Conservation (phyloP, 2,113 vertebrate genomes). For the Thunnus thynnus region DNA sequence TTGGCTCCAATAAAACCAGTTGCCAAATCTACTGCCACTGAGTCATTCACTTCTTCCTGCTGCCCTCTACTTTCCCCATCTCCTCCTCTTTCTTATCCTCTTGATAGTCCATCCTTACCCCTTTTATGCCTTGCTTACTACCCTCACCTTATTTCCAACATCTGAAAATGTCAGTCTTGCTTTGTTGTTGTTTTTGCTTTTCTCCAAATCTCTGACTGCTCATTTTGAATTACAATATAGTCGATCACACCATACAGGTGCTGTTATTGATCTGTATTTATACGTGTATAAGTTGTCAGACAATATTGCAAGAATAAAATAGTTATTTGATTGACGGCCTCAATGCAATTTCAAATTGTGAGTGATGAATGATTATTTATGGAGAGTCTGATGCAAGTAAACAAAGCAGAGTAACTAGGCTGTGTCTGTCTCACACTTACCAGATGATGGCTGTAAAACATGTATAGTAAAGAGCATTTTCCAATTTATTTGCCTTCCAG, state of each 20-base stretch:
- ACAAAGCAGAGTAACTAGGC: neutral
- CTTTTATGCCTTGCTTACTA: neutral
- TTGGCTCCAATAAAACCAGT: constrained; percentile 64
- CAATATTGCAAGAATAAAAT: too few species aligned
- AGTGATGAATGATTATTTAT: too few species aligned
- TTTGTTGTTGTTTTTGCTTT: neutral
- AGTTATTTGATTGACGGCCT: too few species aligned
- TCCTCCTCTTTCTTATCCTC: constrained; percentile 12
- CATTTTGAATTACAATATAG: too few species aligned
- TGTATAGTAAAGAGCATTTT: too few species aligned
- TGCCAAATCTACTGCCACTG: constrained; percentile 66
- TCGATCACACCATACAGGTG: too few species aligned
- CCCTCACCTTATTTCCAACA: neutral
- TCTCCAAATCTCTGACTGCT: too few species aligned
- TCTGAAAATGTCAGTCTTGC: constrained; percentile 5
- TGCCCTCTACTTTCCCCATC: constrained; percentile 20
- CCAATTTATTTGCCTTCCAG: too few species aligned
- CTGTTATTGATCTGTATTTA: too few species aligned
- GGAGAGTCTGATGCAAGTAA: too few species aligned
- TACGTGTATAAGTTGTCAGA: too few species aligned
- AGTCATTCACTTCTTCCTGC: constrained; percentile 46
- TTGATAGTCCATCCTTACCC: constrained; percentile 5
- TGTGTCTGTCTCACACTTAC: neutral
- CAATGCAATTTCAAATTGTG: neutral
- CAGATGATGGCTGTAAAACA: neutral